Evolutionary conservation across 1,140 invertebrate species (phyloP), one percentile per base, ranked within the genome.

Genomic region (Cylas formicarius): DNA sequence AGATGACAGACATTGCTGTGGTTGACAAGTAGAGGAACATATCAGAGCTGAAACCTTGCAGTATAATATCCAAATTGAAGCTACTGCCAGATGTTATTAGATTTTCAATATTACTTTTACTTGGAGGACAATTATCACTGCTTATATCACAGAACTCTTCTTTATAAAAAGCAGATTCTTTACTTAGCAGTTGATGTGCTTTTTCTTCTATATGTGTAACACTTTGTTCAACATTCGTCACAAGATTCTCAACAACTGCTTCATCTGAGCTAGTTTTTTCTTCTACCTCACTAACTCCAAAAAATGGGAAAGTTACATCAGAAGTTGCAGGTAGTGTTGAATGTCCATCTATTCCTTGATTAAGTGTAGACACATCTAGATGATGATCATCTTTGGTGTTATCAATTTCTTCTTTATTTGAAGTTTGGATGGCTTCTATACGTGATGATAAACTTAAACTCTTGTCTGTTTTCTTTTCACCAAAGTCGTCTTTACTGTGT

Each of bases 1-100:
- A 61, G 10, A 86, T 61, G 6, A 80, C 76, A 3, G 79, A 77
- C 24, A 73, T 62, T n/a, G 81, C 78, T 31, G 82, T 80, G 36
- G 83, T 76, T 34, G 61, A 55, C 3, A 74, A 64, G 29, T 55
- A 56, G 1, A 58, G 18, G 10, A 58, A 48, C 14, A 60, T 6
- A 24, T 60, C 50, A 8, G 50, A 45, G 35, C 40, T 53, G 6
- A 57, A 53, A 11, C 28, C 49, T 28, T 35, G n/a, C 7, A 24
- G 16, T 8, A 42, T 11, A 7, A 18, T 36, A n/a, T 28, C 32
- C 11, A 41, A 35, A 19, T 42, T 18, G 40, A n/a, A n/a, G n/a
- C n/a, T n/a, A n/a, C n/a, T n/a, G n/a, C n/a, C n/a, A n/a, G n/a
- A n/a, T n/a, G n/a, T n/a, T n/a, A n/a, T n/a, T n/a, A n/a, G n/a